Percentiles rank a stretch among this genome's conserved stretches.
Evolutionary conservation across 2,113 vertebrate species (phyloP).

Genomic region (Arvicanthis niloticus): DNA sequence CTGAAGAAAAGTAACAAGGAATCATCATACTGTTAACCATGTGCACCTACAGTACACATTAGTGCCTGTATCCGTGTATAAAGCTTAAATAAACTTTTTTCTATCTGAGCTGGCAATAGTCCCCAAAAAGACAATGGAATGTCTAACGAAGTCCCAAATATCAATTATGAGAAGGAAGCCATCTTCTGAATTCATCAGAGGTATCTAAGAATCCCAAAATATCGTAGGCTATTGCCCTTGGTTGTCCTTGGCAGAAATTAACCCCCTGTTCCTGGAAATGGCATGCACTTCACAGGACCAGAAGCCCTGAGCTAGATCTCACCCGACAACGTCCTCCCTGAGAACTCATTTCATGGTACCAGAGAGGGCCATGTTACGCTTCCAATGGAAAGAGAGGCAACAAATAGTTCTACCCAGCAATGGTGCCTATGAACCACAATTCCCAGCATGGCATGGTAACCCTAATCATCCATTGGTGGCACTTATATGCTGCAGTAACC

Average conservation of each 20-base stretch:
- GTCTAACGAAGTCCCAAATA: not conserved
- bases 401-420: not conserved
- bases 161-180: not conserved
- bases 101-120: not conserved
- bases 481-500: not conserved
- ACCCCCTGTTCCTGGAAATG: not conserved
- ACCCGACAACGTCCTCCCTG: not conserved
- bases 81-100: not conserved
- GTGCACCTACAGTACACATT: not conserved
- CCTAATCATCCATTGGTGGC: not conserved
- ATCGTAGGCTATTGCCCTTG: not conserved
- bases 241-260: not conserved
- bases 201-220: not conserved
- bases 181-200: not conserved
- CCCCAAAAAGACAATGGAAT: not conserved
- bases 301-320: not conserved
- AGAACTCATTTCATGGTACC: not conserved
- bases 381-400: not conserved
- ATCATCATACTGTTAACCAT: not conserved
- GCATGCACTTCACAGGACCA: not conserved
- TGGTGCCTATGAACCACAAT: not conserved
- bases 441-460: not conserved
- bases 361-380: not conserved
- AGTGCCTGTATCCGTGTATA: not conserved
- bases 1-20: not conserved